These are phyloP conservation scores for Drosophila glabriapex DNA, from an alignment of 2,888 invertebrate genomes.

Conservation along the genomic window DNA sequence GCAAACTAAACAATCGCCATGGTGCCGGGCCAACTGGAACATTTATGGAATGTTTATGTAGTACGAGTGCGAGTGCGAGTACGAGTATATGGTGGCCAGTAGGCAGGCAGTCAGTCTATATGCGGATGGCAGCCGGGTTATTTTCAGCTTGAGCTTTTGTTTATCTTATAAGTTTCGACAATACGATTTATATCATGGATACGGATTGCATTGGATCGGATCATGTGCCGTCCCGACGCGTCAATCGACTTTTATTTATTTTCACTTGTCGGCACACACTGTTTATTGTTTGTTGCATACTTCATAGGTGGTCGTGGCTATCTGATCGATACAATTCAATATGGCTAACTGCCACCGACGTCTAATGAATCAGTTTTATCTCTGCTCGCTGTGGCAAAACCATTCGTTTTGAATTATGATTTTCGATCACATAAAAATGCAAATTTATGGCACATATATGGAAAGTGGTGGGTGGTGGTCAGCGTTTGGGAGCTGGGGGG, in stretches of 20 bases:
- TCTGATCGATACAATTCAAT: conserved; percentile 51
- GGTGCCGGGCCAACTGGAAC: conserved; percentile 39
- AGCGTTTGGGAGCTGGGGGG: neutral
- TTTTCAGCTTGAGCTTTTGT: conserved; percentile 59
- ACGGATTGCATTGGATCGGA: conserved; percentile 31
- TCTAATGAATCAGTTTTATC: conserved; percentile 40
- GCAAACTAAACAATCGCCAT: conserved; percentile 45
- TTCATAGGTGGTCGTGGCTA: conserved; percentile 68
- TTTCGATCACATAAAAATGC: conserved; percentile 48
- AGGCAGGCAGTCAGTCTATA: conserved; percentile 5
- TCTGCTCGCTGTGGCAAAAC: neutral
- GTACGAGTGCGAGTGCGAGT: conserved; percentile 35
- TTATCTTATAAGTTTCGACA: conserved; percentile 72
- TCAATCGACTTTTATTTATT: conserved; percentile 60
- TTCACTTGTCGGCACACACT: conserved; percentile 61
- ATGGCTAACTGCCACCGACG: conserved; percentile 15
- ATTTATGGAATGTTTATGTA: conserved; percentile 57
- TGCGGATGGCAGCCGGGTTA: conserved; percentile 35
- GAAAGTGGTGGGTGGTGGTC: neutral
- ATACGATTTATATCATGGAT: conserved; percentile 69
- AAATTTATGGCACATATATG: conserved; percentile 5
- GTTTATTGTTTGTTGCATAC: conserved; percentile 76
- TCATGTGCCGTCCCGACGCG: conserved; percentile 11
- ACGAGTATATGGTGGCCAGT: conserved; percentile 7
- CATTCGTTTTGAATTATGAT: conserved; percentile 48